Evolutionary conservation across 2,113 vertebrate species (phyloP), one percentile per base, ranked within the genome.

Genomic region (Melospiza melodia): DNA sequence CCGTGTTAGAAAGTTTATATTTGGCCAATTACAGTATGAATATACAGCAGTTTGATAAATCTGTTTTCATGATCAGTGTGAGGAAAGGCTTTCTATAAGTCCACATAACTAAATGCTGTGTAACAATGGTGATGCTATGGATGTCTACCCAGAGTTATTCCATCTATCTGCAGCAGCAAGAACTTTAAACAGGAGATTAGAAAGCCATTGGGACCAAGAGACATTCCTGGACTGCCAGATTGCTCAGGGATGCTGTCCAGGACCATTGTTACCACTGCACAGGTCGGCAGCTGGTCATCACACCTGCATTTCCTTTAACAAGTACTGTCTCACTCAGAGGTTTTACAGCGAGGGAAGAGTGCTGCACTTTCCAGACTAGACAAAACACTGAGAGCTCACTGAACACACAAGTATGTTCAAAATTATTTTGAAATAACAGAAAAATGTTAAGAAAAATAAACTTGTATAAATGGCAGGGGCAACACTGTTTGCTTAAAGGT

Each of bases 191-290:
- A 39, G 14, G 18, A 58, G 15, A 12, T 15, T 22, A 31, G 35
- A 84, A 87, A 57, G 3, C 16, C n/a, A 25, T 2, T 27, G 25
- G 35, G 52, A 74, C 15, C 23, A 61, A 57, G 57, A 46, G 33
- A 65, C 22, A 74, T 18, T 74, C 10, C 48, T 44, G 31, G 67
- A 74, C 33, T 62, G 51, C 16, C n/a, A 82, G 48, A 67, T 12
- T 30, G 39, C 37, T 63, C 57, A 51, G 62, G 18, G 44, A 72
- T 33, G 44, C 20, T 71, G n/a, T 23, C 46, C 48, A 49, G 28
- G 6, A 31, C 25, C 43, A 18, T 24, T 37, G 31, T 12, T 44
- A 41, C 24, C 43, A 52, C 15, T 0, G 0, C 43, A 46, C 4
- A 27, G 31, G 17, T 6, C 18, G 8, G 19, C 1, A 74, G 8